A percentile compares a stretch with the other conserved stretches of the same genome.
Evolutionary conservation across 2,888 invertebrate species (phyloP).

Genomic region (Anorthoa munda): DNA sequence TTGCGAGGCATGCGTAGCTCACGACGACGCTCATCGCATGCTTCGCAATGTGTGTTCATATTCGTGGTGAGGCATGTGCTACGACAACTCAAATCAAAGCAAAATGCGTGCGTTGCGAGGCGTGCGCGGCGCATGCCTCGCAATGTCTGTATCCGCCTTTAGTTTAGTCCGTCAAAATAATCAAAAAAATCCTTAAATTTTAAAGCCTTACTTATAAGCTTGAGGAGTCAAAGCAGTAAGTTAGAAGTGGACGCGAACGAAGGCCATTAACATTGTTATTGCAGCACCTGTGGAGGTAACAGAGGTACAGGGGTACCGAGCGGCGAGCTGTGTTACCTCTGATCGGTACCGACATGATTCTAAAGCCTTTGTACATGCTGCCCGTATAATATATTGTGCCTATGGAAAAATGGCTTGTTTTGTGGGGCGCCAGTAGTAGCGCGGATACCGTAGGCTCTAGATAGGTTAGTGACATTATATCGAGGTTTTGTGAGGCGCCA

Average conservation of each 20-base stretch:
- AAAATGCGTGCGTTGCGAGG: too few species aligned
- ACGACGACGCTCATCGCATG: too few species aligned
- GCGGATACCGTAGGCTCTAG: neutral
- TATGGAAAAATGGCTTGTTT: constrained; percentile 57
- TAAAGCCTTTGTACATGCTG: constrained; percentile 60
- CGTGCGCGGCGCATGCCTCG: too few species aligned
- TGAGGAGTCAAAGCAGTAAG: constrained; percentile 41
- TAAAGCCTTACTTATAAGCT: constrained; percentile 27
- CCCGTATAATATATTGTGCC: constrained; percentile 61
- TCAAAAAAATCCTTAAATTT: constrained; percentile 8
- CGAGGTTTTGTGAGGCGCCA: constrained; percentile 33
- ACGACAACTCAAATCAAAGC: too few species aligned
- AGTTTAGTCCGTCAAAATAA: neutral
- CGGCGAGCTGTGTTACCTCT: constrained; percentile 40
- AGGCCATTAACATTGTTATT: constrained; percentile 50
- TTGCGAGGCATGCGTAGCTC: too few species aligned
- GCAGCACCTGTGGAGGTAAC: constrained; percentile 23
- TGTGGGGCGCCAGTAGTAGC: constrained; percentile 48
- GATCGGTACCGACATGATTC: constrained; percentile 57
- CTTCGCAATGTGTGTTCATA: too few species aligned
- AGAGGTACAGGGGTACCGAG: constrained; percentile 6
- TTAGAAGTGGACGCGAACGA: constrained; percentile 33
- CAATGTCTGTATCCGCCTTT: too few species aligned
- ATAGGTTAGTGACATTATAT: too few species aligned
- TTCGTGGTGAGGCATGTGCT: too few species aligned